Conservation (phyloP, 2,888 invertebrate species). For the Polyploca ridens region DNA sequence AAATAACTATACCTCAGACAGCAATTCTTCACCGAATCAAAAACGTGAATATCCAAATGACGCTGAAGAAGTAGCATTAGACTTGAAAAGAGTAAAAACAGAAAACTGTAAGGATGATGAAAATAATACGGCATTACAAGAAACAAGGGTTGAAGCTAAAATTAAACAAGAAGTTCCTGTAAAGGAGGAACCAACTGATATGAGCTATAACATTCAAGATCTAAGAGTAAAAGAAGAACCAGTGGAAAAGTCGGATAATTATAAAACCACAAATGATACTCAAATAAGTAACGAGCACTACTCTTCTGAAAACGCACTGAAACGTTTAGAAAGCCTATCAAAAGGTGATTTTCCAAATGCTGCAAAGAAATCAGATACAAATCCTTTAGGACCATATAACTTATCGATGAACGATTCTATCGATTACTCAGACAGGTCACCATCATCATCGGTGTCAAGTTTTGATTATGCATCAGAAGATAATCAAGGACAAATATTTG, state of each 20-base stretch:
- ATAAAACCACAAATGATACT: constrained; percentile 36
- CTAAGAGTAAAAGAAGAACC: constrained; percentile 72
- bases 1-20: constrained; percentile 52
- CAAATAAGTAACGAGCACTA: constrained; percentile 53
- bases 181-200: constrained; percentile 63
- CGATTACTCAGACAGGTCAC: constrained; percentile 80
- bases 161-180: constrained; percentile 59
- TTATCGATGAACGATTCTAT: constrained; percentile 68
- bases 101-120: constrained; percentile 46
- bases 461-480: constrained; percentile 85
- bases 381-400: constrained; percentile 64
- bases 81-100: constrained; percentile 70
- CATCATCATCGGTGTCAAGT: constrained; percentile 86
- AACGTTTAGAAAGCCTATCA: constrained; percentile 91
- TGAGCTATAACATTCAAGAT: constrained; percentile 59
- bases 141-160: constrained; percentile 51
- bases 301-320: constrained; percentile 87
- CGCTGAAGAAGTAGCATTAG: constrained; percentile 59
- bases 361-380: constrained; percentile 60
- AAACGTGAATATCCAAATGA: constrained; percentile 50
- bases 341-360: constrained; percentile 89
- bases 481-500: constrained; percentile 86
- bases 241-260: constrained; percentile 63
- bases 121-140: constrained; percentile 29
- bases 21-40: constrained; percentile 41